These are phyloP conservation scores for Carettochelys insculpta DNA, from an alignment of 2,113 vertebrate species.

Conservation along the genomic window DNA sequence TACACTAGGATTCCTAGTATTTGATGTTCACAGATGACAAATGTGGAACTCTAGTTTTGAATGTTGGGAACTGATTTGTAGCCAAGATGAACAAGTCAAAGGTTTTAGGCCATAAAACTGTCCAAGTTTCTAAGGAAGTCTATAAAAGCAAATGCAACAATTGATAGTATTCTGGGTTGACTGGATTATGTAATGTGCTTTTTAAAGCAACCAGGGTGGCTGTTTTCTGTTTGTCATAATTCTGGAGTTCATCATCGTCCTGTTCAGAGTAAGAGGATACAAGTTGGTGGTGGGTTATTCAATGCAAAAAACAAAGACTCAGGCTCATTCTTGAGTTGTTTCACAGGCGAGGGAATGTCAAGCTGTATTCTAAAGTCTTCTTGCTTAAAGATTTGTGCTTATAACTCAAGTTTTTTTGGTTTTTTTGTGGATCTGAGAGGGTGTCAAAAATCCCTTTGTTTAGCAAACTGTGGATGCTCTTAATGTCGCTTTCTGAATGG, in stretches of 20 bases:
- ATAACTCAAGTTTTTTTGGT: neutral
- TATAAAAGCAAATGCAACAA: neutral
- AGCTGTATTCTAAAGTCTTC: neutral
- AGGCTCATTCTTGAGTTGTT: neutral
- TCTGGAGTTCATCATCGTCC: neutral
- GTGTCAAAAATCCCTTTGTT: neutral
- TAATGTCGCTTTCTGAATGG: neutral
- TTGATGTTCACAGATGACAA: neutral
- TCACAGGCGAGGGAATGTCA: neutral
- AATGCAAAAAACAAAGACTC: neutral
- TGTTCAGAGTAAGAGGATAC: neutral
- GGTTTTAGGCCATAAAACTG: neutral
- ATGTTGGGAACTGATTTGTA: neutral
- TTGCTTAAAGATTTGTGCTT: neutral
- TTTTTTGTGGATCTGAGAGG: neutral
- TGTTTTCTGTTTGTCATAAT: neutral
- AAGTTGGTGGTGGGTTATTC: accelerated
- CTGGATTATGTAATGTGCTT: neutral
- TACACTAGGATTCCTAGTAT: neutral
- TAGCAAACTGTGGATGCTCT: neutral
- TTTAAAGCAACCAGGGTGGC: neutral
- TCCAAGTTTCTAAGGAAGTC: neutral
- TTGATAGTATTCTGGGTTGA: neutral
- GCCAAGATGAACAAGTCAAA: neutral
- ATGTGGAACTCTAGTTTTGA: neutral